Evolutionary conservation across 2,888 invertebrate genomes (phyloP).

Genomic region (Scaptomyza cyrtandrae): DNA sequence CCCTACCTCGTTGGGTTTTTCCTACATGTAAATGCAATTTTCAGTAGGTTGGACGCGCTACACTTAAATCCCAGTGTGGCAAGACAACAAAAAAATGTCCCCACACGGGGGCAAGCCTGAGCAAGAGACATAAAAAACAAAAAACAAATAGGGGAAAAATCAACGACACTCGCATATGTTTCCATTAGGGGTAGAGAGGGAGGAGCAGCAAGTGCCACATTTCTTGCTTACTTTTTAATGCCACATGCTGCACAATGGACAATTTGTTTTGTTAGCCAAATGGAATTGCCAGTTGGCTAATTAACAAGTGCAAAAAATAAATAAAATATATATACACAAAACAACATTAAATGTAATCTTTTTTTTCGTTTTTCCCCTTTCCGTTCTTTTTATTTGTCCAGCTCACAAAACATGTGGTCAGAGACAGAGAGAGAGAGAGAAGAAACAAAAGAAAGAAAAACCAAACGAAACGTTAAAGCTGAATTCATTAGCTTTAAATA

Average conservation of each 20-base stretch:
- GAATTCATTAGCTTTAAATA: neutral
- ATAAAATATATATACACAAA: neutral
- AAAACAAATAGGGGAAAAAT: neutral
- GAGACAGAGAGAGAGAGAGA: too few relatives aligned
- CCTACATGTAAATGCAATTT: constrained; percentile 75
- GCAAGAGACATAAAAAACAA: constrained; percentile 2
- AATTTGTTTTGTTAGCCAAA: constrained; percentile 55
- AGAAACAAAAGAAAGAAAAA: too few relatives aligned
- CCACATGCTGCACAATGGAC: constrained; percentile 27
- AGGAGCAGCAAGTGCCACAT: constrained; percentile 50
- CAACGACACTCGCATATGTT: constrained; percentile 45
- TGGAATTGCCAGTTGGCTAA: constrained; percentile 53
- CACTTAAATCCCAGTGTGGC: constrained; percentile 44
- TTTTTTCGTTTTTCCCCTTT: neutral
- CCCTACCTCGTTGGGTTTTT: constrained; percentile 50
- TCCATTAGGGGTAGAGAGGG: constrained; percentile 22
- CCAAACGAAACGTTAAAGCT: neutral
- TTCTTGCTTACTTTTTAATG: constrained; percentile 55
- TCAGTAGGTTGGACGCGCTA: constrained; percentile 50
- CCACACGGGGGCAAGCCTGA: neutral
- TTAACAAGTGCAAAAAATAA: constrained; percentile 39
- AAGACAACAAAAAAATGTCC: constrained; percentile 32
- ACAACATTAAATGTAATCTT: constrained; percentile 7
- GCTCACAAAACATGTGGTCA: constrained; percentile 9
- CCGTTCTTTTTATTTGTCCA: neutral